Evolutionary conservation across 2,888 invertebrate genomes (phyloP), one percentile per base, ranked within the genome.

Genomic region (Monopis laevigella): DNA sequence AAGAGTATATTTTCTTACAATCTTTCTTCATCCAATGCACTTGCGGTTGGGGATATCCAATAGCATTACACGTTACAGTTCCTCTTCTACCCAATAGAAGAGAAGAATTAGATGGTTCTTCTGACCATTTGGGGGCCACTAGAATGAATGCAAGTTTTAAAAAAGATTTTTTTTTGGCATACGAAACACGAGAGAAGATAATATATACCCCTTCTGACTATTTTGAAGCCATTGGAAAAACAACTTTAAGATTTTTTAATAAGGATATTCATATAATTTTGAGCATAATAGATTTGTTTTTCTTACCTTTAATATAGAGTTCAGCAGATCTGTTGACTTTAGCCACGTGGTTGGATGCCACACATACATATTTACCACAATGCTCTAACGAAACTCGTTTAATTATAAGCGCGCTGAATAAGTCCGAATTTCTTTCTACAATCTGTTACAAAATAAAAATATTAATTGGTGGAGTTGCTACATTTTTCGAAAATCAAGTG

Each of bases 61-160:
- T 88, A 1, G 91, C 92, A 51, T 87, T 86, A 64, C 93, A 93
- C 39, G 88, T 86, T 28, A 92, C 85, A 27, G 85, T 73, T 19
- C 89, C 86, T 54, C 84, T 82, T 55, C 88, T 86, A 40, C 91
- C 92, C 8, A 89, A 80, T 41, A 91, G 84, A 11, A 89, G 84
- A 14, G 88, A 88, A 3, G 86, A 85, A 62, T 92, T 90, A 48
- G 84, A 78, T 1, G 90, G 90, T 56, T 91, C 90, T 45, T 87
- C 83, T 19, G 86, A 65, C 87, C 90, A 89, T 56, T 88, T 88
- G 44, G 91, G 90, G 30, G 92, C 89, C 52, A 91, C 93, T 92
- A 60, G 21, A 56, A 53, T 21, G n/a, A 36, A n/a, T 29, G 11
- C 6, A 29, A n/a, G 4, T 29, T 4, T 29, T 29, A 29, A 10